Evolutionary conservation across 2,888 invertebrate species (phyloP).

Genomic region (Ametastegia equiseti): DNA sequence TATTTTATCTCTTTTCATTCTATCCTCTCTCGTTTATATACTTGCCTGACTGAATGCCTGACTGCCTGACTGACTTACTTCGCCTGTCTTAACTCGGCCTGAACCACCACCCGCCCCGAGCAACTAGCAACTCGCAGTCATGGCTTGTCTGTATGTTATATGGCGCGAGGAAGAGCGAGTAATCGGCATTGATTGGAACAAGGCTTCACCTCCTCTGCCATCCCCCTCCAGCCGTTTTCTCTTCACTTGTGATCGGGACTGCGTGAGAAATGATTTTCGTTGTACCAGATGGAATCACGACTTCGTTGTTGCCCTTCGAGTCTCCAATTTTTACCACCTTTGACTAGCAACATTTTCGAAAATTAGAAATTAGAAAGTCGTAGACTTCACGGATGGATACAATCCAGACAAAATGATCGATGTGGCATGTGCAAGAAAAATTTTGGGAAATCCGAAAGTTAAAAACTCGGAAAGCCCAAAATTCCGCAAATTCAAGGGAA

Average conservation of each 20-base stretch:
- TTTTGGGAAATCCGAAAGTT: too few relatives aligned
- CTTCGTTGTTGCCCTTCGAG: too few relatives aligned
- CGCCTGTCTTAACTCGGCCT: conserved; percentile 21
- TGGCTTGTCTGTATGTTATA: conserved; percentile 7
- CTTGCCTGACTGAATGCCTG: too few relatives aligned
- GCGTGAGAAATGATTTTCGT: conserved; percentile 24
- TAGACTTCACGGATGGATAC: too few relatives aligned
- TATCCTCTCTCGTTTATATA: conserved; percentile 15
- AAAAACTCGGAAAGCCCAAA: too few relatives aligned
- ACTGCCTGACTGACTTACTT: conserved; percentile 26
- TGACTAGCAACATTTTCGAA: too few relatives aligned
- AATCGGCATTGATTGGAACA: conserved; percentile 44
- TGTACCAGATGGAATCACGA: too few relatives aligned
- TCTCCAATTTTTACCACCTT: too few relatives aligned
- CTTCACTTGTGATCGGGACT: conserved; percentile 6
- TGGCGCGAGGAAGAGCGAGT: conserved; percentile 28
- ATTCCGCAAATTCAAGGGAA: too few relatives aligned
- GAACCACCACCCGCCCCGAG: not conserved
- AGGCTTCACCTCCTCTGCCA: not conserved
- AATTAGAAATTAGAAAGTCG: too few relatives aligned
- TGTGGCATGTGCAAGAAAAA: too few relatives aligned
- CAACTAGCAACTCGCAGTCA: conserved; percentile 27
- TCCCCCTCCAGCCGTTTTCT: not conserved
- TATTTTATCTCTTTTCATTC: conserved; percentile 8
- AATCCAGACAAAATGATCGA: too few relatives aligned